These are phyloP conservation scores for Tinamus major DNA, from an alignment of 2,797 vertebrate species.

Conservation along the genomic window DNA sequence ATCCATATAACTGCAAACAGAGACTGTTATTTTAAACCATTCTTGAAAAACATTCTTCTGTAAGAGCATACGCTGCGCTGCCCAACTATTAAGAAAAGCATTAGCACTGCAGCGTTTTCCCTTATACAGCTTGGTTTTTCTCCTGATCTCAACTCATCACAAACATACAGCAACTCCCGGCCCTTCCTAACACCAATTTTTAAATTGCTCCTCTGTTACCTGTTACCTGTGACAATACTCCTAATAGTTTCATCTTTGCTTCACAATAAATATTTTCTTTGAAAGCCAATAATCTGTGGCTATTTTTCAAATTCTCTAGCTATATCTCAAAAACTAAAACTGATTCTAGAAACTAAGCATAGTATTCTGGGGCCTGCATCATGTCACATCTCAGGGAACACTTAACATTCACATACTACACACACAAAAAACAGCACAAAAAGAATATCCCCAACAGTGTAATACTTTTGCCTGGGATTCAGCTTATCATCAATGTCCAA, in stretches of 20 bases:
- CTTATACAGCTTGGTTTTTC: background rate
- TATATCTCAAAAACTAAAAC: background rate
- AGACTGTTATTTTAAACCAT: background rate
- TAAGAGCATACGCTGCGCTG: background rate
- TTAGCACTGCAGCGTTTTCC: background rate
- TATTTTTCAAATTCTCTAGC: background rate
- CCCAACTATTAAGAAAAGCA: background rate
- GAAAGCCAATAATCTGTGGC: background rate
- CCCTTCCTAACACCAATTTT: background rate
- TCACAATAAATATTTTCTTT: background rate
- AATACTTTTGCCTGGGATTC: background rate
- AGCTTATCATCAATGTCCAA: background rate
- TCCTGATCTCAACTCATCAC: background rate
- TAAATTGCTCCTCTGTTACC: background rate
- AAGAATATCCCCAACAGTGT: background rate
- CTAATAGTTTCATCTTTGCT: background rate
- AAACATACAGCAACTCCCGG: background rate
- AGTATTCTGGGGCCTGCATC: background rate
- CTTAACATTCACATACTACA: background rate
- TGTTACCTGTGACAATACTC: background rate
- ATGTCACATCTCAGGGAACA: background rate
- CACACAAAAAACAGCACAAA: too few species aligned
- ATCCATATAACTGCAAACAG: fast-evolving
- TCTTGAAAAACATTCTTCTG: background rate
- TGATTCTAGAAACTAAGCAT: background rate